Percentiles rank a stretch among this genome's conserved stretches.
phyloP scores from a whole-genome alignment of 2,113 vertebrate species.

The Phylloscopus whistleri region DNA sequence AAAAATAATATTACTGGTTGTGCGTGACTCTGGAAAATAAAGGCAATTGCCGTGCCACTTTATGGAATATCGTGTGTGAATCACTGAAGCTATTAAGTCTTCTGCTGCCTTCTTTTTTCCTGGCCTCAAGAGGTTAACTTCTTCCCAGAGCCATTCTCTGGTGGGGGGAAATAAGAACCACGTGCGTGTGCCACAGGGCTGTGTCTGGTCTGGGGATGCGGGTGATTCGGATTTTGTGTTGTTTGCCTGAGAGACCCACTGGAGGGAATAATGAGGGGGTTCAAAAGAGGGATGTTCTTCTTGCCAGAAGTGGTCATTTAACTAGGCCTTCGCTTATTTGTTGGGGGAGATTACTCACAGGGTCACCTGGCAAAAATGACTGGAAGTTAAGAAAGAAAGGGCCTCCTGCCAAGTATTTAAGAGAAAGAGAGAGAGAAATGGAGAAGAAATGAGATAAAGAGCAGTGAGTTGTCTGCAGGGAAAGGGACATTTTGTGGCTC shows the following conservation, averaged over 20 bases:
- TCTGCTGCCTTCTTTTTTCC: conserved; percentile 4
- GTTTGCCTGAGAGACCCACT: not conserved
- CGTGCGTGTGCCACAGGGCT: not conserved
- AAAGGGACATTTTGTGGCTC: conserved; percentile 44
- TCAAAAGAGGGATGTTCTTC: not conserved
- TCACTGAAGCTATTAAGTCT: not conserved
- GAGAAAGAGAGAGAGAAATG: conserved; percentile 22
- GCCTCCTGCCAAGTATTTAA: conserved; percentile 48
- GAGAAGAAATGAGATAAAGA: conserved; percentile 15
- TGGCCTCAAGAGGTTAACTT: conserved; percentile 41
- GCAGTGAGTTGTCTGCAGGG: conserved; percentile 41
- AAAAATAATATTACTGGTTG: not conserved
- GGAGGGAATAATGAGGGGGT: conserved; percentile 13
- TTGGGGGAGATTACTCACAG: conserved; percentile 47
- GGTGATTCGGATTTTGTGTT: not conserved
- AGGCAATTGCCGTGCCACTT: not conserved
- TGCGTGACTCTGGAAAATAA: not conserved
- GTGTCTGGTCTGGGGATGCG: not conserved
- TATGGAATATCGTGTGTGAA: not conserved
- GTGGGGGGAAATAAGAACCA: not conserved
- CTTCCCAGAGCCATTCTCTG: not conserved
- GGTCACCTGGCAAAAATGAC: conserved; percentile 62
- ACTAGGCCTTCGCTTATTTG: conserved; percentile 16
- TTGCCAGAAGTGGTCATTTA: conserved; percentile 33
- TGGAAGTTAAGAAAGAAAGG: conserved; percentile 61